Evolutionary conservation across 1,140 invertebrate genomes (phyloP).

Genomic region (Thaumetopoea pityocampa): DNA sequence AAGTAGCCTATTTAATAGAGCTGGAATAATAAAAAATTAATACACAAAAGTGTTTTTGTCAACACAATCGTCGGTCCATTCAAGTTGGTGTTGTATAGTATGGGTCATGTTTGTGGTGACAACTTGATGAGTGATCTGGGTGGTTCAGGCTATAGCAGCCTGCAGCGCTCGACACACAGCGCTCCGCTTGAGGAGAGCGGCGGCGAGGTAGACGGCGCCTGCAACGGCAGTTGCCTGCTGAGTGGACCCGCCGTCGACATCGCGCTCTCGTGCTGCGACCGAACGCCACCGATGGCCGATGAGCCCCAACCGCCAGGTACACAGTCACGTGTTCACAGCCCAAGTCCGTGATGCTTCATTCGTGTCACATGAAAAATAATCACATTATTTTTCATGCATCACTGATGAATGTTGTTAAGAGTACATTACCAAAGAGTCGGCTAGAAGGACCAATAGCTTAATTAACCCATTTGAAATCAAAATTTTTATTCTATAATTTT

Average conservation of each 20-base stretch:
- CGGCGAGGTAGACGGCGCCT: constrained; percentile 53
- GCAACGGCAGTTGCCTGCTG: constrained; percentile 71
- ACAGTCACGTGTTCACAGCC: neutral
- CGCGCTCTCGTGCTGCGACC: constrained; percentile 60
- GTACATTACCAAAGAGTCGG: too few relatives aligned
- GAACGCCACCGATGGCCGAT: constrained; percentile 20
- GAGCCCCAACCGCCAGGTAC: constrained; percentile 29
- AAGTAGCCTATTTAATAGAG: too few relatives aligned
- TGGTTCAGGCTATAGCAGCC: constrained; percentile 85
- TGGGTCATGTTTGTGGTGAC: too few relatives aligned
- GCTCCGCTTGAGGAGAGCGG: constrained; percentile 78
- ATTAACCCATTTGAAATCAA: too few relatives aligned
- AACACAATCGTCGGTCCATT: too few relatives aligned
- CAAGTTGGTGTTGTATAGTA: too few relatives aligned
- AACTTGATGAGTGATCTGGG: neutral
- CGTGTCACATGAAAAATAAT: too few relatives aligned
- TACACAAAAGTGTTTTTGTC: too few relatives aligned
- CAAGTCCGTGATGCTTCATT: too few relatives aligned
- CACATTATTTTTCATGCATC: neutral
- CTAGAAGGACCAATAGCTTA: too few relatives aligned
- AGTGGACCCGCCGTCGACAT: constrained; percentile 69
- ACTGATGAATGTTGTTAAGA: neutral
- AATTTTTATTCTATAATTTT: too few relatives aligned
- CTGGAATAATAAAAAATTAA: too few relatives aligned
- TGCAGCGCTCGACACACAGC: constrained; percentile 88